Base-by-base conservation (phyloP, 2,113 vertebrate species). In the Uria aalge region DNA sequence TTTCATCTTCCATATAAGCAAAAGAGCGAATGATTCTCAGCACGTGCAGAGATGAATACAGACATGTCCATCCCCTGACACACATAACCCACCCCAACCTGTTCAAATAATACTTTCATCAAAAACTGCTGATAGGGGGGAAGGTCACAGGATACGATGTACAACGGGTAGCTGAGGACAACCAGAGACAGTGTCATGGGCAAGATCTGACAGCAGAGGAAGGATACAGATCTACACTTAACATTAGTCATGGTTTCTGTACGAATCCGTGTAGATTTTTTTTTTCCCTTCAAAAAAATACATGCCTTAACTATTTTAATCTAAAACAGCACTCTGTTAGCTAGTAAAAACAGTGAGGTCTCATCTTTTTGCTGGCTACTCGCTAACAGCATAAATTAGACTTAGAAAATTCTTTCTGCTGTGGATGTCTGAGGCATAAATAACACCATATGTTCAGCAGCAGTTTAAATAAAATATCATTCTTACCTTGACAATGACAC, bases 371-470 rank as follows among this genome's bases (percentile, higher is more conserved):
- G 34, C 86, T 91, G 92, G 85, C 81, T 92, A 78, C 80, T 94
- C 0, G 3, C 71, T 92, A 95, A 68, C 69, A 95, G 86, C 71
- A 82, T 91, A 90, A 96, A 95, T 94, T 96, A 94, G 91, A 85
- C 84, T 82, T 89, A 87, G 62, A 88, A 90, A 91, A 83, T 92
- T 82, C 86, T 96, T 94, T 96, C 86, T 95, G 83, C 78, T 66
- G 19, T 90, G 74, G 32, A 89, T 76, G 50, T 94, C 91, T 94
- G 87, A 78, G 79, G n/a, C 71, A 95, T 97, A 97, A 97, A 96
- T 88, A 95, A 66, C 86, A 95, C 92, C 95, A 96, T 95, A 95
- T 94, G 92, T 90, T 94, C 92, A 85, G 71, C 91, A 83, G 59
- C 50, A 45, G 48, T 79, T 85, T 78, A 94, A 94, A 78, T 77